Evolutionary conservation across 2,797 vertebrate species (phyloP).

Genomic region (Dermochelys coriacea): DNA sequence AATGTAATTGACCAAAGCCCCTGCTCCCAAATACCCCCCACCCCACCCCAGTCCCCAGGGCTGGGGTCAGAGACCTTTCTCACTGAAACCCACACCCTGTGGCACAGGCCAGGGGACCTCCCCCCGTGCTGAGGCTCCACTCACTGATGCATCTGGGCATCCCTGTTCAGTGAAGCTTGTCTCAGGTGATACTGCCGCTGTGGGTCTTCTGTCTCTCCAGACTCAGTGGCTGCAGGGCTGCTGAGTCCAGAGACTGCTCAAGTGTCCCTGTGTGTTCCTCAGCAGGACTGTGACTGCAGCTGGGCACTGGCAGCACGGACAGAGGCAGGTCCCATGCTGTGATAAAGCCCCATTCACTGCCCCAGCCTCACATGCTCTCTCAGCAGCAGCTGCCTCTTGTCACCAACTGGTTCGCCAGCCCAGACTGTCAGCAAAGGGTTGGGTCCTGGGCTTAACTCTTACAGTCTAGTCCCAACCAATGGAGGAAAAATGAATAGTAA

Average conservation of each 20-base stretch:
- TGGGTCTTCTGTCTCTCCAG: background rate
- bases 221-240: background rate
- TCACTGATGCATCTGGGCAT: background rate
- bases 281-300: slow-evolving; percentile 41
- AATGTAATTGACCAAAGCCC: background rate
- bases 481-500: background rate
- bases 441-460: slow-evolving; percentile 74
- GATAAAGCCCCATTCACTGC: slow-evolving; percentile 85
- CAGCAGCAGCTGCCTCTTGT: slow-evolving; percentile 83
- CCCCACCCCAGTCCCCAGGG: background rate
- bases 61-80: background rate
- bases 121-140: background rate
- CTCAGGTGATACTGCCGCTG: background rate
- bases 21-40: background rate
- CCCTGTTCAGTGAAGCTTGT: background rate
- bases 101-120: background rate
- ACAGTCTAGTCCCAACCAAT: background rate
- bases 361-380: slow-evolving; percentile 80
- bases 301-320: slow-evolving; percentile 64
- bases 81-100: rapidly evolving
- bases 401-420: slow-evolving; percentile 81
- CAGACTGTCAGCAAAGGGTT: slow-evolving; percentile 68
- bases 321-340: slow-evolving; percentile 46
- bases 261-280: background rate
- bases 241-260: slow-evolving; percentile 11